phyloP scores from a whole-genome alignment of 2,113 vertebrate genomes.

The Mesitornis unicolor region DNA sequence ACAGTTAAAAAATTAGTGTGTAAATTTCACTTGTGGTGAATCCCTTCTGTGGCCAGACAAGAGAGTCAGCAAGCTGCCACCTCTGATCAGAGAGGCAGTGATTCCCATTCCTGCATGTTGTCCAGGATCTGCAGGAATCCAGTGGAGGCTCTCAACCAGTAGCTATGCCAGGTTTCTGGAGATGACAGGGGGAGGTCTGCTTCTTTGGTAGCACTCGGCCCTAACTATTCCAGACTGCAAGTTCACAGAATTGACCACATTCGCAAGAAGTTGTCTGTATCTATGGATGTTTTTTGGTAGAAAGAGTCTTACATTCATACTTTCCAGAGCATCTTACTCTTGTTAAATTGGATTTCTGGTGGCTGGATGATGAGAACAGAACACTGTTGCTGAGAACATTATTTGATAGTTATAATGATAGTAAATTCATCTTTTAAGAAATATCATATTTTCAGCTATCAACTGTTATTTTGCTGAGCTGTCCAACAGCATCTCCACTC shows the following conservation, averaged over 20 bases:
- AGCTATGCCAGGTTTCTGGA: neutral
- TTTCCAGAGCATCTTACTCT: neutral
- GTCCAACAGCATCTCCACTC: neutral
- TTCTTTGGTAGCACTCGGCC: fast-evolving
- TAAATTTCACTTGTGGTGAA: neutral
- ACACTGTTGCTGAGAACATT: neutral
- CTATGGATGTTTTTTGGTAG: neutral
- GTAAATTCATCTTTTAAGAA: neutral
- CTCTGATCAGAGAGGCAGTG: neutral
- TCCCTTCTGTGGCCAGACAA: neutral
- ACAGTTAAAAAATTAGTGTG: neutral
- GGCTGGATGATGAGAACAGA: neutral
- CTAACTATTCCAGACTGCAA: neutral
- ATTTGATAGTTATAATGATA: neutral
- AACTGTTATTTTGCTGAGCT: neutral
- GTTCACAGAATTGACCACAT: fast-evolving
- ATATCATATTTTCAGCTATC: neutral
- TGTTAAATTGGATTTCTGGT: neutral
- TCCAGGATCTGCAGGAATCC: neutral
- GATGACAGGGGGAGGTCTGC: neutral
- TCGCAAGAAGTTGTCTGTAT: neutral
- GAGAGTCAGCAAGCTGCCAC: neutral
- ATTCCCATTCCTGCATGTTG: neutral
- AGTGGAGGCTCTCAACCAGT: fast-evolving
- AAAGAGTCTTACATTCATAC: neutral